Conservation (phyloP, 2,113 vertebrate genomes). For the Anolis sagrei region DNA sequence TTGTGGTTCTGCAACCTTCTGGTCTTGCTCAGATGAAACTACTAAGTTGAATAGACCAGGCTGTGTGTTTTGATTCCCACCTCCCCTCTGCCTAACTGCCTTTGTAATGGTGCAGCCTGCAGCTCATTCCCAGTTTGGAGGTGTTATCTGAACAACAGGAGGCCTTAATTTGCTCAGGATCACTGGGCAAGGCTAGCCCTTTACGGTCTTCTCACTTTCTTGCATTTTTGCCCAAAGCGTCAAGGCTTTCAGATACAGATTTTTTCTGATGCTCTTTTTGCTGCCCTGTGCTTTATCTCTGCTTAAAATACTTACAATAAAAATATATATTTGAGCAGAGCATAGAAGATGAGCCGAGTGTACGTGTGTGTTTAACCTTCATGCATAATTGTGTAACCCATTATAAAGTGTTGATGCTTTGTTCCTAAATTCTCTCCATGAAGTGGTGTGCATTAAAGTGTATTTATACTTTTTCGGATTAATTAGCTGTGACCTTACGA, state of each 20-base stretch:
- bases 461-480: conserved; percentile 77
- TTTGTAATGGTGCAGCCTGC: conserved; percentile 45
- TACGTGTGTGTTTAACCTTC: conserved; percentile 59
- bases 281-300: conserved; percentile 51
- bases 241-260: conserved; percentile 68
- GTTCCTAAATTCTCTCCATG: conserved; percentile 70
- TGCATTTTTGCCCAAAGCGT: conserved; percentile 66
- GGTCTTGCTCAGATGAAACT: conserved; percentile 15
- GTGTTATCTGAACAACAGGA: conserved; percentile 69
- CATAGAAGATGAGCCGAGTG: conserved; percentile 49
- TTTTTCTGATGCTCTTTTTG: conserved; percentile 63
- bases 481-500: conserved; percentile 88
- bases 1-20: neutral
- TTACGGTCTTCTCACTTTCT: conserved; percentile 56
- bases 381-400: conserved; percentile 60
- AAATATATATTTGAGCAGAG: conserved; percentile 50
- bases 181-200: conserved; percentile 60
- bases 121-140: conserved; percentile 65
- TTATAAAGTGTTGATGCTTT: conserved; percentile 68
- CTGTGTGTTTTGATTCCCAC: conserved; percentile 19
- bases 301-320: conserved; percentile 18
- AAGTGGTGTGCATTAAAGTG: conserved; percentile 80
- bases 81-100: conserved; percentile 20
- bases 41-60: conserved; percentile 18
- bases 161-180: conserved; percentile 72